Percentiles rank a stretch among this genome's conserved stretches.
Conservation (phyloP, 2,797 vertebrate species). For the Malurus leucopterus region DNA sequence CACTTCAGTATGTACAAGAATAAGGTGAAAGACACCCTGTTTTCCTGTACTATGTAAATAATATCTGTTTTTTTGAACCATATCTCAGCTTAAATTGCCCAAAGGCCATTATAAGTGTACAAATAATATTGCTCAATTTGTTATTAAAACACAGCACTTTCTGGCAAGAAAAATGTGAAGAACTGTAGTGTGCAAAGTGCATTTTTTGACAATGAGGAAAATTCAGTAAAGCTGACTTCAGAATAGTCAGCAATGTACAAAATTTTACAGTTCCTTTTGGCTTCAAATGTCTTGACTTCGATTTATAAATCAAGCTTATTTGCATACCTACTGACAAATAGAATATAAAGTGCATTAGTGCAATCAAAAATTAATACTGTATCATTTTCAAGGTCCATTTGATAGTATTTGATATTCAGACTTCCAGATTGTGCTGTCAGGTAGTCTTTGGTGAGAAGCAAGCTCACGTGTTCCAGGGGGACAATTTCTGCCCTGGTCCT, state of each 20-base stretch:
- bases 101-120: not conserved
- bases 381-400: not conserved
- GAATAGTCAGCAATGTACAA: not conserved
- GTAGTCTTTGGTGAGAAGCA: not conserved
- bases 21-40: not conserved
- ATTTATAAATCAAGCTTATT: not conserved
- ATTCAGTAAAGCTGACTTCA: not conserved
- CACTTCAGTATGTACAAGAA: not conserved
- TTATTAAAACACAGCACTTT: not conserved
- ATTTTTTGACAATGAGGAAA: not conserved
- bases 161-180: not conserved
- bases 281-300: not conserved
- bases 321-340: not conserved
- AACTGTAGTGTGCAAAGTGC: not conserved
- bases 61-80: not conserved
- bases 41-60: not conserved
- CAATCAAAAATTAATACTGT: not conserved
- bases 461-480: rapidly evolving
- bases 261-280: not conserved
- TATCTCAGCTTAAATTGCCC: not conserved
- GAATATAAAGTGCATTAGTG: not conserved
- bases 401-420: not conserved
- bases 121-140: not conserved
- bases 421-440: not conserved
- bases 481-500: rapidly evolving